Base-by-base conservation (phyloP, 2,797 vertebrate genomes). In the Atherinosoma microstoma region DNA sequence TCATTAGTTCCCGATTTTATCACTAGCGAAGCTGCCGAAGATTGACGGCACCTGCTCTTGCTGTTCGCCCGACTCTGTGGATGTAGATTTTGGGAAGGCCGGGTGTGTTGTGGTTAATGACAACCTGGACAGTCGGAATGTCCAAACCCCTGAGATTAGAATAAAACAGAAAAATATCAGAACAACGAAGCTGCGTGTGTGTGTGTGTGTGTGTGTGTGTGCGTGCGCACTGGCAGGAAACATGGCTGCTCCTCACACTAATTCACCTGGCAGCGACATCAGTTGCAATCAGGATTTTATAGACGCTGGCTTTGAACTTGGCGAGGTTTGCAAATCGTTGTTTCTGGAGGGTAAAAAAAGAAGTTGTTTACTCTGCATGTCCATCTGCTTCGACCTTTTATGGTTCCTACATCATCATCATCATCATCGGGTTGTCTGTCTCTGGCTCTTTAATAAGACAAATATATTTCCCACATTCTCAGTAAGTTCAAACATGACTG, bases 41-140 rank as follows among this genome's bases (percentile, higher is more conserved):
- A 27, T 45, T 6, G 2, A 30, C 24, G 1, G 29, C 57, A 99
- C 98, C 98, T 4, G 98, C 98, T 11, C 98, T 95, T 0, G 98
- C 98, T 0, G 98, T 99, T n/a, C 98, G 92, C 7, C 98, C 98
- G 0, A 99, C 98, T 0, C 98, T 93, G 91, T 99, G 98, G 81
- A 99, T 97, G 94, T 99, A 99, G 84, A 93, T 97, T 89, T 98
- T 99, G 0, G 98, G 97, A 58, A 99, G 93, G 0, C 97, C 97
- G 0, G 98, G 97, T 0, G 97, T 98, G 92, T 99, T 99, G 82
- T 99, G 97, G 84, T 99, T 99, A 78, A 99, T 97, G 78, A 99
- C 96, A 0, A 98, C 95, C 76, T 99, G 98, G 0, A 99, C 97
- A 0, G 96, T 92, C 1, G 98, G 98, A 53, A 99, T 99, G 90